Percentiles rank a stretch among this genome's conserved stretches.
phyloP scores from a whole-genome alignment of 2,797 vertebrate species.

The Notoglanidium macrostoma region DNA sequence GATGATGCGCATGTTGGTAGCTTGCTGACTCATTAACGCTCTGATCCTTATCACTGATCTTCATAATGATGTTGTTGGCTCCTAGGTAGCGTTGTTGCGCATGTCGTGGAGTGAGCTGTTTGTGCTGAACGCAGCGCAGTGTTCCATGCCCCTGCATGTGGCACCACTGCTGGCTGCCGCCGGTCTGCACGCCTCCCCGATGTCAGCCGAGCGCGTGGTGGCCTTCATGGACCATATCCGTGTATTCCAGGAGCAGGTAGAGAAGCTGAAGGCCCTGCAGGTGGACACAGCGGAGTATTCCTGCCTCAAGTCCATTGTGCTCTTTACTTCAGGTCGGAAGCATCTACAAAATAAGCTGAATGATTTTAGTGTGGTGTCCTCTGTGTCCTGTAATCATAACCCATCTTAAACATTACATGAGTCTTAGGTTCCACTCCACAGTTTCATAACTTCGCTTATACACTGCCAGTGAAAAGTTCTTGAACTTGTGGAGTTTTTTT shows the following conservation, averaged over 20 bases:
- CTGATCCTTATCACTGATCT: not conserved
- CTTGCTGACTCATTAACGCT: not conserved
- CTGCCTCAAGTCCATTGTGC: slow-evolving; percentile 86
- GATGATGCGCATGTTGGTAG: not conserved
- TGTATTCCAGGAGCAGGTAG: slow-evolving; percentile 88
- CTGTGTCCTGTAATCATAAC: not conserved
- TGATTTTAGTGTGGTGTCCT: not conserved
- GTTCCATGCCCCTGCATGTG: slow-evolving; percentile 85
- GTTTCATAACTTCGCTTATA: not conserved
- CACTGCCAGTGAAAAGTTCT: not conserved
- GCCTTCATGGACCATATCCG: slow-evolving; percentile 91
- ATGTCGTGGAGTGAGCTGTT: slow-evolving; percentile 90
- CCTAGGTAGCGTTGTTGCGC: slow-evolving; percentile 81
- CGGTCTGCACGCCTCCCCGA: slow-evolving; percentile 84
- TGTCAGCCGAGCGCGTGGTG: slow-evolving; percentile 84
- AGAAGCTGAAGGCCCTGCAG: slow-evolving; percentile 86
- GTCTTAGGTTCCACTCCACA: not conserved
- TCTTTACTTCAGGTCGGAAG: slow-evolving; percentile 85
- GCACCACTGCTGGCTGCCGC: slow-evolving; percentile 84
- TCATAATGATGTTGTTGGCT: not conserved
- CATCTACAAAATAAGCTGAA: not conserved
- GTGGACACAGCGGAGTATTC: slow-evolving; percentile 85
- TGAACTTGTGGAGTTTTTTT: not conserved
- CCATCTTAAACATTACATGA: not conserved
- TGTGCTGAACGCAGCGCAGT: slow-evolving; percentile 85